Conservation (phyloP, 2,113 vertebrate genomes). For the Hydropotes inermis region DNA sequence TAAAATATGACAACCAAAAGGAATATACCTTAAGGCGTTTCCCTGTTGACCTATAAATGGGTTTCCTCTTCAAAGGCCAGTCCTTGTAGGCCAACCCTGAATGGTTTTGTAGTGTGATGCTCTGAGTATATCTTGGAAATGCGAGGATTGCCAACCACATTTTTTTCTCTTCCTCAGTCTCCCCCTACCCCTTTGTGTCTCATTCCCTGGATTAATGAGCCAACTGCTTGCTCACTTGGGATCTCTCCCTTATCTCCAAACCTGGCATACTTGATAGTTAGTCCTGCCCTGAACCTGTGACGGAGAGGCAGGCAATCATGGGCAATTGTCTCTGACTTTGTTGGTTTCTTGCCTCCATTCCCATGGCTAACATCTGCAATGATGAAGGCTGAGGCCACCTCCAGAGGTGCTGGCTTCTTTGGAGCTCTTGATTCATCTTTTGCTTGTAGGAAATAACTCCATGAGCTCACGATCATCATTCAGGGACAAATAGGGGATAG, state of each 20-base stretch:
- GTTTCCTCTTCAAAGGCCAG: neutral
- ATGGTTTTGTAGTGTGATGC: neutral
- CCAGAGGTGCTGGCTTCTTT: neutral
- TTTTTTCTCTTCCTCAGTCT: neutral
- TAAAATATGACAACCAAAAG: neutral
- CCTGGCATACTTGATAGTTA: neutral
- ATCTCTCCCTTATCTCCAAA: neutral
- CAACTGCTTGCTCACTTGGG: neutral
- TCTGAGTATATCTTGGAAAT: neutral
- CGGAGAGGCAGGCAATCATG: neutral
- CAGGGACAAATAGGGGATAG: neutral
- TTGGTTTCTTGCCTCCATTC: neutral
- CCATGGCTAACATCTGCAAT: rapidly evolving
- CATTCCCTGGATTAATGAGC: neutral
- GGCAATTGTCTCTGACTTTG: neutral
- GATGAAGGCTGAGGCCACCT: neutral
- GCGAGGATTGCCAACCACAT: neutral
- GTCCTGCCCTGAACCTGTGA: neutral
- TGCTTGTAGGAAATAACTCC: neutral
- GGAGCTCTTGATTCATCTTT: neutral
- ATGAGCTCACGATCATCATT: neutral
- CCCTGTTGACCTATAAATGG: neutral
- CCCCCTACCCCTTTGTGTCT: neutral
- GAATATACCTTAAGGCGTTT: neutral
- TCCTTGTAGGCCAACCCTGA: neutral